Evolutionary conservation across 1,140 invertebrate genomes (phyloP).

Genomic region (Myzus persicae): DNA sequence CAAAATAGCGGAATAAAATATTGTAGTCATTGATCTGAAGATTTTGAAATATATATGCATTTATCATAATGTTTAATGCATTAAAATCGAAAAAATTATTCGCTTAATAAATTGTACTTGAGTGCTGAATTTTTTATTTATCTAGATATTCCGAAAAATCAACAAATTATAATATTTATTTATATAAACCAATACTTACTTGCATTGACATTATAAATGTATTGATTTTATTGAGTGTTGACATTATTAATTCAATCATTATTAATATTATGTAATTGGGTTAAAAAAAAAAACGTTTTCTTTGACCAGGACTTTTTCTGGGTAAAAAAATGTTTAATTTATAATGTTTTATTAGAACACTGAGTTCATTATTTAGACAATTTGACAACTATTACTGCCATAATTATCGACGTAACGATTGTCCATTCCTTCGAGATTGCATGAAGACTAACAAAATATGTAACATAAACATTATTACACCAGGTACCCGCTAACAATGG

Average conservation of each 20-base stretch:
- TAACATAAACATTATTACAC: too few relatives aligned
- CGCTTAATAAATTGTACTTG: too few relatives aligned
- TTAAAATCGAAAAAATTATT: background rate
- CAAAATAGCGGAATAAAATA: background rate
- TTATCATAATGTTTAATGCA: background rate
- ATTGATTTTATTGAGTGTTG: background rate
- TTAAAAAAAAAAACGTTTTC: background rate
- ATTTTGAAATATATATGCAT: background rate
- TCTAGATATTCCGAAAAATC: background rate
- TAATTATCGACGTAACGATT: background rate
- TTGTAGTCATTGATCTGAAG: background rate
- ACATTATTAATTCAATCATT: background rate
- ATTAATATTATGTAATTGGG: background rate
- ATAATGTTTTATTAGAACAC: background rate
- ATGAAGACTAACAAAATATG: background rate
- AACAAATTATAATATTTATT: background rate
- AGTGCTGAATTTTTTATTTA: background rate
- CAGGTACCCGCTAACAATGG: too few relatives aligned
- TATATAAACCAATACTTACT: background rate
- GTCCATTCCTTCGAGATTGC: background rate
- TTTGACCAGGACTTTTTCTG: background rate
- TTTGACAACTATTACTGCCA: background rate
- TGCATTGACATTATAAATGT: background rate
- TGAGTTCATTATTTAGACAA: background rate
- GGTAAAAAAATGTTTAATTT: background rate